Evolutionary conservation across 2,113 vertebrate genomes (phyloP).

Genomic region (pig (Sus scrofa)): DNA sequence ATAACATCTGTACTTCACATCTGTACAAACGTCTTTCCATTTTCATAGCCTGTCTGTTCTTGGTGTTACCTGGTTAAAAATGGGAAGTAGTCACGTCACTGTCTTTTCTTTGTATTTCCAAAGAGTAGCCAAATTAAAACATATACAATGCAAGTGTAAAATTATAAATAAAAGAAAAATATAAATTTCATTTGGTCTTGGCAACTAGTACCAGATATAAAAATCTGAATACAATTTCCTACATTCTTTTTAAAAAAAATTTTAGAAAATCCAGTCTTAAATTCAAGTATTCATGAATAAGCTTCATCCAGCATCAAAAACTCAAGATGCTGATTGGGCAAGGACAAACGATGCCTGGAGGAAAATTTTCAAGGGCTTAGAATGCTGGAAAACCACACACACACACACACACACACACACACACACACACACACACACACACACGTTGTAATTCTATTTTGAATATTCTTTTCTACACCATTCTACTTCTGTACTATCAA

Average conservation of each 20-base stretch:
- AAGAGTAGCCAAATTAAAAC: neutral
- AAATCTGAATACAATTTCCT: neutral
- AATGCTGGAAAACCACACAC: neutral
- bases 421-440: neutral
- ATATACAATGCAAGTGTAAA: neutral
- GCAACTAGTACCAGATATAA: neutral
- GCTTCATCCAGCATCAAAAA: neutral
- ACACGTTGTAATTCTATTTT: neutral
- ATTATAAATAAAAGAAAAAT: neutral
- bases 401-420: neutral
- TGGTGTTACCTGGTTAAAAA: slow-evolving; percentile 2
- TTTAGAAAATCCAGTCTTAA: slow-evolving; percentile 22
- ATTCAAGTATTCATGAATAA: neutral
- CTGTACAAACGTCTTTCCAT: neutral
- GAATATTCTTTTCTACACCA: neutral
- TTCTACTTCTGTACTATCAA: neutral
- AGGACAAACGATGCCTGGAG: neutral
- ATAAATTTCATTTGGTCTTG: neutral
- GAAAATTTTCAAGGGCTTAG: neutral
- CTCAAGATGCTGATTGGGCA: neutral
- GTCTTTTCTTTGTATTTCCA: slow-evolving; percentile 30
- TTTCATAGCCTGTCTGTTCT: neutral
- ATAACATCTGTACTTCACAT: neutral
- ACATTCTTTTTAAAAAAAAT: neutral
- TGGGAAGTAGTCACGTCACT: neutral